Conservation (phyloP, 1,140 invertebrate genomes). For the Bombus huntii region DNA sequence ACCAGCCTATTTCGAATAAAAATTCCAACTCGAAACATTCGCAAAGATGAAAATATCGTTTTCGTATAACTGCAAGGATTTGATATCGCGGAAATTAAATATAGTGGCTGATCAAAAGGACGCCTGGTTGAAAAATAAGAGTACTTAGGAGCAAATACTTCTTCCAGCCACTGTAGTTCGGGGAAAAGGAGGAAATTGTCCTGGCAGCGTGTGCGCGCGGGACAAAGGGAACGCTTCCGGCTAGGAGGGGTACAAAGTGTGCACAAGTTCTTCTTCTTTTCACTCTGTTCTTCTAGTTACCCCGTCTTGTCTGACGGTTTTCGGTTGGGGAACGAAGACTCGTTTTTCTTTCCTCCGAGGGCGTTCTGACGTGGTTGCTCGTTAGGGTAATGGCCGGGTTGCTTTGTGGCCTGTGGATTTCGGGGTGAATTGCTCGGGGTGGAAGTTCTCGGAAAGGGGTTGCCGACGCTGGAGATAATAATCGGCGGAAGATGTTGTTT, state of each 20-base stretch:
- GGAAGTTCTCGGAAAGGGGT: neutral
- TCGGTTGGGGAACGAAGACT: neutral
- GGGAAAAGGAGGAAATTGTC: slow-evolving; percentile 49
- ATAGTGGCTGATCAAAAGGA: too few species aligned
- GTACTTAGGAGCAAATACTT: too few species aligned
- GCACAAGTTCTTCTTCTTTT: neutral
- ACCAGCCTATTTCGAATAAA: too few species aligned
- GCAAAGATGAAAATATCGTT: too few species aligned
- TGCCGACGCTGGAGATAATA: neutral
- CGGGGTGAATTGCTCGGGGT: neutral
- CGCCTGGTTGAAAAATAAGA: too few species aligned
- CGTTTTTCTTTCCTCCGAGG: neutral
- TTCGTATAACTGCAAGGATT: too few species aligned
- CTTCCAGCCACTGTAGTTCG: too few species aligned
- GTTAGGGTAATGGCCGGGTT: slow-evolving; percentile 13
- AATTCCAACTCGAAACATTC: too few species aligned
- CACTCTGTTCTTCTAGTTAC: neutral
- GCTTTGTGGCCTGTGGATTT: neutral
- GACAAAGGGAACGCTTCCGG: slow-evolving; percentile 31
- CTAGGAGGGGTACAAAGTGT: slow-evolving; percentile 15
- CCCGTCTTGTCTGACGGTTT: neutral
- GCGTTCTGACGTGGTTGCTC: neutral
- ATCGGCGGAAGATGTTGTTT: neutral
- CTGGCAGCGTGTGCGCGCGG: slow-evolving; percentile 25
- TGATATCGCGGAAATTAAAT: too few species aligned